A percentile compares a stretch with the other conserved stretches of the same genome.
These are phyloP conservation scores for Epistrophella euchroma DNA, from an alignment of 2,888 invertebrate species.

Conservation along the genomic window DNA sequence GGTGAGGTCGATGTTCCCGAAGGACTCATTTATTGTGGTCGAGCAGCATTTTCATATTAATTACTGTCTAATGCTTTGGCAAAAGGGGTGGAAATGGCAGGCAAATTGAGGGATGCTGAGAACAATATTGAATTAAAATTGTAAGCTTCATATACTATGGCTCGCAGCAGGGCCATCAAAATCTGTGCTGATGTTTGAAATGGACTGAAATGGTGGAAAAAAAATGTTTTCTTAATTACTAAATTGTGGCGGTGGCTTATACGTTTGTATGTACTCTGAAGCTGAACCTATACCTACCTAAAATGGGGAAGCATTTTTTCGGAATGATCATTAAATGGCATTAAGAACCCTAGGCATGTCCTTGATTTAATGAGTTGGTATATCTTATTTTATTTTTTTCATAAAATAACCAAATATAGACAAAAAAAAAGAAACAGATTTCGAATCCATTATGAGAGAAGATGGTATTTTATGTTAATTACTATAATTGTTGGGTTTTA, in stretches of 20 bases:
- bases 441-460: neutral
- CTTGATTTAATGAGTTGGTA: constrained; percentile 1
- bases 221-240: constrained; percentile 69
- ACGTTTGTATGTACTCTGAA: neutral
- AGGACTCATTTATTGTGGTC: constrained; percentile 73
- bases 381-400: neutral
- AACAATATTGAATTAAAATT: constrained; percentile 70
- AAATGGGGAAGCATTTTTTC: constrained; percentile 10
- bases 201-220: constrained; percentile 44
- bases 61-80: constrained; percentile 68
- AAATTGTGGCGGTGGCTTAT: constrained; percentile 36
- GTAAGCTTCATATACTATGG: constrained; percentile 17
- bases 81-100: constrained; percentile 50
- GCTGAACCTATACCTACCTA: neutral
- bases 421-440: neutral
- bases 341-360: neutral
- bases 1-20: constrained; percentile 54
- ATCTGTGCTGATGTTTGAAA: constrained; percentile 42
- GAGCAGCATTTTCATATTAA: constrained; percentile 72
- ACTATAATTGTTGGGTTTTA: constrained; percentile 26
- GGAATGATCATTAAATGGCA: constrained; percentile 1
- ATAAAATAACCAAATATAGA: neutral
- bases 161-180: neutral
- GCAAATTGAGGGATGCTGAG: constrained; percentile 28
- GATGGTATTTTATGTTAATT: constrained; percentile 15